Conservation (phyloP, 2,888 invertebrate species). For the Scaptomyza caliginosa region DNA sequence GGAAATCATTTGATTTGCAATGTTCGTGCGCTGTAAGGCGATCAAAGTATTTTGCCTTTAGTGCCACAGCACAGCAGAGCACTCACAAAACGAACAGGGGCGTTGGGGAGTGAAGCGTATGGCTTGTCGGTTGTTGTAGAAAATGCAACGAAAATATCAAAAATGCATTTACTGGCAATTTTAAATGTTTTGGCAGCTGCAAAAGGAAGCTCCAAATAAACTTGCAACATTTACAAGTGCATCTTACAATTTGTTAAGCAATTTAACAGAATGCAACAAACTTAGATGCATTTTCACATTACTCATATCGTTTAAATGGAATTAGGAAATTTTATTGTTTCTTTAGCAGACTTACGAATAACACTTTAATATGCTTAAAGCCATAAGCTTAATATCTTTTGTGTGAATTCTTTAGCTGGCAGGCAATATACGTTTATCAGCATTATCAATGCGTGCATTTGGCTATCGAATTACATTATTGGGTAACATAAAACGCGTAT, state of each 20-base stretch:
- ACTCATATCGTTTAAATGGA: background rate
- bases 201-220: background rate
- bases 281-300: background rate
- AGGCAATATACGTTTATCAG: conserved; percentile 51
- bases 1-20: conserved; percentile 78
- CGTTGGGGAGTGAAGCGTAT: background rate
- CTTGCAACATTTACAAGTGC: background rate
- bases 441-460: conserved; percentile 53
- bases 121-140: background rate
- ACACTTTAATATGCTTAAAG: conserved; percentile 21
- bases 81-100: background rate
- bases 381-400: conserved; percentile 11
- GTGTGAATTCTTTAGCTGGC: conserved; percentile 10
- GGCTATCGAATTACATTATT: conserved; percentile 32
- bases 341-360: background rate
- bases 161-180: conserved; percentile 35
- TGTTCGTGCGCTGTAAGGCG: conserved; percentile 72
- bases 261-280: background rate
- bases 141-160: conserved; percentile 36
- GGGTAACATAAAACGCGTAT: conserved; percentile 3
- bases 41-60: conserved; percentile 70
- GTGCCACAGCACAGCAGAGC: conserved; percentile 11
- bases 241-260: background rate
- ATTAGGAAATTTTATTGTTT: too few relatives aligned
- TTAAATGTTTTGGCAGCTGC: conserved; percentile 34